phyloP scores from a whole-genome alignment of 2,888 invertebrate species.

The Odontocolon sp. region DNA sequence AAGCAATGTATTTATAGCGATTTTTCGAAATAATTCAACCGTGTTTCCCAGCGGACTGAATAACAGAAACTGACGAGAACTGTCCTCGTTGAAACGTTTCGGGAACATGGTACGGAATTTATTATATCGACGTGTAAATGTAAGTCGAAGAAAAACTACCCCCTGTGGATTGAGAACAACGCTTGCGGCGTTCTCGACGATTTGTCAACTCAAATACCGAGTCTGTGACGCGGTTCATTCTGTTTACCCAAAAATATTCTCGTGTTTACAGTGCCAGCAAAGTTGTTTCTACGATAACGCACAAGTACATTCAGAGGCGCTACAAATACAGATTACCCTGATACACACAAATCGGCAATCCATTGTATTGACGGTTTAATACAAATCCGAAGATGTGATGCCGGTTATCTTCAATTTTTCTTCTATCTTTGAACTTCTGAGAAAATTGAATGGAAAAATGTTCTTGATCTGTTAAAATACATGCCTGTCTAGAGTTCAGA shows the following conservation, averaged over 20 bases:
- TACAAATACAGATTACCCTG: too few relatives aligned
- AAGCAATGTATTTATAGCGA: neutral
- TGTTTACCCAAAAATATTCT: constrained; percentile 12
- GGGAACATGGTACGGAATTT: constrained; percentile 1
- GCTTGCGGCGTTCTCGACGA: neutral
- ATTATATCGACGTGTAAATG: neutral
- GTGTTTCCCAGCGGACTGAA: neutral
- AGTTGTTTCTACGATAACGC: neutral
- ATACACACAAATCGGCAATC: too few relatives aligned
- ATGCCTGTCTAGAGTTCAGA: too few relatives aligned
- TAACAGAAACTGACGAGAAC: constrained; percentile 8
- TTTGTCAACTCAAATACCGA: neutral
- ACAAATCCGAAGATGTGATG: too few relatives aligned
- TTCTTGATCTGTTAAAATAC: too few relatives aligned
- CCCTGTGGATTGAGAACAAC: neutral
- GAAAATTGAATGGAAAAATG: too few relatives aligned
- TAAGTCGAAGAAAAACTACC: neutral
- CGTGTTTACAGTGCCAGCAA: neutral
- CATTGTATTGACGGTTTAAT: too few relatives aligned
- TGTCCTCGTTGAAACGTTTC: constrained; percentile 15
- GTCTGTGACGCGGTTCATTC: too few relatives aligned
- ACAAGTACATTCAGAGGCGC: too few relatives aligned
- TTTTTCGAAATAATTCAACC: neutral
- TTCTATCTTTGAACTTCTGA: too few relatives aligned
- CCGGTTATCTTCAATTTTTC: too few relatives aligned